Percentiles rank a stretch among this genome's conserved stretches.
Evolutionary conservation across 2,797 vertebrate genomes (phyloP).

Genomic region (Macropus fuliginosus): DNA sequence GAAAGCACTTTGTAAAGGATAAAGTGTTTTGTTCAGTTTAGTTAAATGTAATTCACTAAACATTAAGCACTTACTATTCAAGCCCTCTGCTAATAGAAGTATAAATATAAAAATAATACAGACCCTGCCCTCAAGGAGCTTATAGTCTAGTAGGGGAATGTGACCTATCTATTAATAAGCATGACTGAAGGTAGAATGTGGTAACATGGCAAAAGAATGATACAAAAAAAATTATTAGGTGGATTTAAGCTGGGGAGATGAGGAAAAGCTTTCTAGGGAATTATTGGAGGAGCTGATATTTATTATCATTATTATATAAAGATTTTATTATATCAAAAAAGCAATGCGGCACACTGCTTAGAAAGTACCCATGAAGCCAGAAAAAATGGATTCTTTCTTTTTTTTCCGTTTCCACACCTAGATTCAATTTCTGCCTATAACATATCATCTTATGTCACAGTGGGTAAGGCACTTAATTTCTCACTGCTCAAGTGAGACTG

Average conservation of each 20-base stretch:
- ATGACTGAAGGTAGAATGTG: background rate
- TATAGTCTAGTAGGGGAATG: background rate
- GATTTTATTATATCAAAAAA: background rate
- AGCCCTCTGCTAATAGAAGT: background rate
- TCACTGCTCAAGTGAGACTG: background rate
- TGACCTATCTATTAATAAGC: background rate
- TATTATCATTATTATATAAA: background rate
- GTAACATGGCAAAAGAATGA: background rate
- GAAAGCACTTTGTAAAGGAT: background rate
- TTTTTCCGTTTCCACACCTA: no score
- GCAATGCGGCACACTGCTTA: background rate
- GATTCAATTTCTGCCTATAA: background rate
- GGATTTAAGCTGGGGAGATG: background rate
- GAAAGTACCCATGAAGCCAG: background rate
- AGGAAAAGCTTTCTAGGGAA: background rate
- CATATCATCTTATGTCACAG: background rate
- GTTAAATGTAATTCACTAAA: background rate
- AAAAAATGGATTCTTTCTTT: background rate
- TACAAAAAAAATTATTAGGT: background rate
- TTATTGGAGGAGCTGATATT: background rate
- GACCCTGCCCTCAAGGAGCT: background rate
- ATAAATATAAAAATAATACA: background rate
- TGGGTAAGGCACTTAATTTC: background rate
- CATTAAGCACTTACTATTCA: background rate
- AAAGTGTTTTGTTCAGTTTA: background rate